phyloP scores from a whole-genome alignment of 2,888 invertebrate genomes.

The Idaea straminata region DNA sequence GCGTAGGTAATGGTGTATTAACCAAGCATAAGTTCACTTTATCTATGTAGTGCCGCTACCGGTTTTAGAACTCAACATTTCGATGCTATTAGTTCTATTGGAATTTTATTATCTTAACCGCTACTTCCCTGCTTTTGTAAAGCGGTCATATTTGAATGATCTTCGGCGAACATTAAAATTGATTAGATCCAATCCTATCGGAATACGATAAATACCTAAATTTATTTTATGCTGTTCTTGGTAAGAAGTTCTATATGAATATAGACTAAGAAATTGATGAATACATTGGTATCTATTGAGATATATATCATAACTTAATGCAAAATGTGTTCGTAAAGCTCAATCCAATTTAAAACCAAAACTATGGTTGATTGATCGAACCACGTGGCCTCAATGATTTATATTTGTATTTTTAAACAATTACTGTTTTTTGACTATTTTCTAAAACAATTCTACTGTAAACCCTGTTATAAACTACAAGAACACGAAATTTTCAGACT shows the following conservation, averaged over 20 bases:
- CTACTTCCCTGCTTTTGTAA: constrained; percentile 3
- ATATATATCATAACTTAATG: no score
- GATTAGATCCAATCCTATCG: not conserved
- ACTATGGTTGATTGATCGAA: no score
- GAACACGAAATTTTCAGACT: not conserved
- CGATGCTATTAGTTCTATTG: constrained; percentile 2
- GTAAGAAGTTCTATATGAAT: not conserved
- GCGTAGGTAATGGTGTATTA: constrained; percentile 38
- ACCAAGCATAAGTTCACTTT: constrained; percentile 10
- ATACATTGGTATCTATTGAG: no score
- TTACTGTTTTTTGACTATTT: not conserved
- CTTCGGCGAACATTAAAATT: constrained; percentile 1
- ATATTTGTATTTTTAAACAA: no score
- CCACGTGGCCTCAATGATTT: no score
- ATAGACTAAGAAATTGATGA: not conserved
- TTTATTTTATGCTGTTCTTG: not conserved
- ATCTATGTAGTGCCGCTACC: constrained; percentile 8
- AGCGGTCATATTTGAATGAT: not conserved
- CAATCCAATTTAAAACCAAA: no score
- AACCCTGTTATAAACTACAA: not conserved
- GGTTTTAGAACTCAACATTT: constrained; percentile 8
- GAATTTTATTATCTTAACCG: constrained; percentile 6
- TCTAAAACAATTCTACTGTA: not conserved
- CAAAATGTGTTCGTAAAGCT: not conserved
- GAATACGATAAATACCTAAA: not conserved